Conservation (phyloP, 2,888 invertebrate genomes). For the Aspidapion aeneum region DNA sequence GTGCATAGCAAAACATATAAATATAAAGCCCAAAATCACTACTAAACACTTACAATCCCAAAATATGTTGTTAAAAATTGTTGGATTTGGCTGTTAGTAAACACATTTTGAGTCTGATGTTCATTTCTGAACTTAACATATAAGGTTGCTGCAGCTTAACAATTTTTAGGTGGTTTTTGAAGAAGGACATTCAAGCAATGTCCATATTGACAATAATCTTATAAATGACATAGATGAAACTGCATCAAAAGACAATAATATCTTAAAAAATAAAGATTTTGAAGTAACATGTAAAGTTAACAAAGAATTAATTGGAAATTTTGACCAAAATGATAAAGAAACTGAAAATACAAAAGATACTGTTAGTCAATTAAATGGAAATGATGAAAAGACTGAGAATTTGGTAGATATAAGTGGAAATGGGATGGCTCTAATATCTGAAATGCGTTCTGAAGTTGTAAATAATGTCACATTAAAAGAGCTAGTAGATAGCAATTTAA, state of each 20-base stretch:
- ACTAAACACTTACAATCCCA: too few relatives aligned
- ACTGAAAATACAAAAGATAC: neutral
- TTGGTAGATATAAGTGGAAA: conserved; percentile 1
- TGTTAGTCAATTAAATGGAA: neutral
- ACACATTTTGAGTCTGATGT: too few relatives aligned
- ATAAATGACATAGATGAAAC: neutral
- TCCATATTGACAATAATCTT: conserved; percentile 12
- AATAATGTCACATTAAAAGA: neutral
- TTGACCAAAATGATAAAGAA: neutral
- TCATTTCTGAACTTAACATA: too few relatives aligned
- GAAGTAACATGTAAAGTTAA: neutral
- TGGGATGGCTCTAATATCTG: neutral
- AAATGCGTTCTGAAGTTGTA: neutral
- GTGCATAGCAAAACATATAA: too few relatives aligned
- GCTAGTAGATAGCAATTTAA: conserved; percentile 12
- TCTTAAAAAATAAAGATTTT: neutral
- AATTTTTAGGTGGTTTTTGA: neutral
- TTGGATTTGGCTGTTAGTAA: too few relatives aligned
- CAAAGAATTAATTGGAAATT: too few relatives aligned
- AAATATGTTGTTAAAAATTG: too few relatives aligned
- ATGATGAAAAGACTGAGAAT: neutral
- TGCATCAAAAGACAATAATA: neutral
- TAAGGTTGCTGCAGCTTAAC: too few relatives aligned
- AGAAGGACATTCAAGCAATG: neutral
- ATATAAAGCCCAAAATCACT: too few relatives aligned